These are phyloP conservation scores for Leptopterna dolabrata DNA, from an alignment of 2,888 invertebrate species.

Conservation along the genomic window DNA sequence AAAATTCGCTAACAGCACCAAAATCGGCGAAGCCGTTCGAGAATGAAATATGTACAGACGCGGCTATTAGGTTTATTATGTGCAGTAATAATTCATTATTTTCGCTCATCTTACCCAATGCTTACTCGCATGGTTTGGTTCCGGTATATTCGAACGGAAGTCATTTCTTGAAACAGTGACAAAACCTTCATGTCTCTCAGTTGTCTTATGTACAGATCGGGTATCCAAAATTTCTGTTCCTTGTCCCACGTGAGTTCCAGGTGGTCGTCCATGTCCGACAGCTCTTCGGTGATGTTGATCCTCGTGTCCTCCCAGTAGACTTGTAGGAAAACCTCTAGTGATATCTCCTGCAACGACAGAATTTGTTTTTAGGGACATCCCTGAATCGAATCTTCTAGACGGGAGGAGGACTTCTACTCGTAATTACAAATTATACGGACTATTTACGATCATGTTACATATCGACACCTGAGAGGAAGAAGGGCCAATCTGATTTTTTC, in stretches of 20 bases:
- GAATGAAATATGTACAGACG: too few relatives aligned
- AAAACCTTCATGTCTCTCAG: conserved; percentile 74
- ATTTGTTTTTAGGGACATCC: too few relatives aligned
- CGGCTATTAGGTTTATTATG: too few relatives aligned
- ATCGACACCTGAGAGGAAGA: too few relatives aligned
- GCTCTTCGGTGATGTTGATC: conserved; percentile 66
- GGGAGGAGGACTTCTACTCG: too few relatives aligned
- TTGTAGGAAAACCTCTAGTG: conserved; percentile 74
- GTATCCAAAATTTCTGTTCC: conserved; percentile 70
- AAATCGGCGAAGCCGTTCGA: too few relatives aligned
- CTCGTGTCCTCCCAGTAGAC: conserved; percentile 74
- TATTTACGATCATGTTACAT: too few relatives aligned
- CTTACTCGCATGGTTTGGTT: conserved; percentile 75
- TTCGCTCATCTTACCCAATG: conserved; percentile 71
- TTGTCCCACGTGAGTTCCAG: conserved; percentile 66
- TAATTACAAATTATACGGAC: too few relatives aligned
- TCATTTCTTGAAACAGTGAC: conserved; percentile 74
- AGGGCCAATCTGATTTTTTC: too few relatives aligned
- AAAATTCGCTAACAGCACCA: too few relatives aligned
- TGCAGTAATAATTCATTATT: too few relatives aligned
- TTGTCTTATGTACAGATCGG: conserved; percentile 75
- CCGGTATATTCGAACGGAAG: conserved; percentile 72
- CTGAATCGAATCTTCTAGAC: too few relatives aligned
- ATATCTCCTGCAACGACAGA: conserved; percentile 72
- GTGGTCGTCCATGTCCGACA: conserved; percentile 68